These are phyloP conservation scores for Tetragonula carbonaria DNA, from an alignment of 2,888 invertebrate genomes.

Conservation along the genomic window DNA sequence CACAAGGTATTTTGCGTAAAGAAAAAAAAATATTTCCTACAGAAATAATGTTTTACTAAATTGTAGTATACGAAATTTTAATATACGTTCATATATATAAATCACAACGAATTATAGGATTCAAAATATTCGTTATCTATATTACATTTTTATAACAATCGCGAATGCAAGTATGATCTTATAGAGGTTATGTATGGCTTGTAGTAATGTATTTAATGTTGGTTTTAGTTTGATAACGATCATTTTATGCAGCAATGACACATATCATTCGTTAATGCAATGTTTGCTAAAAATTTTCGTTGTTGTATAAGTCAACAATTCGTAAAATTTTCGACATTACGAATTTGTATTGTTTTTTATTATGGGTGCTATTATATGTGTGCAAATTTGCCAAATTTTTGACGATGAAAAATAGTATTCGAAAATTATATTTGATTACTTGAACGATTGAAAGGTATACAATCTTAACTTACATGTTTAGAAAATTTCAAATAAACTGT, in stretches of 20 bases:
- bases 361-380: background rate
- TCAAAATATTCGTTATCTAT: background rate
- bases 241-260: background rate
- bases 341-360: conserved; percentile 15
- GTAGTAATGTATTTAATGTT: too few relatives aligned
- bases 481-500: background rate
- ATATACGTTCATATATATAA: background rate
- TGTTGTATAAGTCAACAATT: conserved; percentile 6
- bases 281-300: background rate
- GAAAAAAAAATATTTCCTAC: background rate
- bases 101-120: background rate
- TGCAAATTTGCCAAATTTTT: background rate
- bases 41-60: background rate
- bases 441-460: background rate
- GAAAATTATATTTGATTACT: background rate
- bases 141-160: background rate
- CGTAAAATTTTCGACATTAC: background rate
- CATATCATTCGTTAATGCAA: background rate
- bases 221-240: background rate
- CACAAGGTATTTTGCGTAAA: background rate
- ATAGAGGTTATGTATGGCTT: conserved; percentile 35
- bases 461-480: background rate
- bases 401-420: background rate
- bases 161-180: background rate
- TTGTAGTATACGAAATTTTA: background rate